Evolutionary conservation across 1,140 invertebrate species (phyloP).

Genomic region (Nixonia krombeini): DNA sequence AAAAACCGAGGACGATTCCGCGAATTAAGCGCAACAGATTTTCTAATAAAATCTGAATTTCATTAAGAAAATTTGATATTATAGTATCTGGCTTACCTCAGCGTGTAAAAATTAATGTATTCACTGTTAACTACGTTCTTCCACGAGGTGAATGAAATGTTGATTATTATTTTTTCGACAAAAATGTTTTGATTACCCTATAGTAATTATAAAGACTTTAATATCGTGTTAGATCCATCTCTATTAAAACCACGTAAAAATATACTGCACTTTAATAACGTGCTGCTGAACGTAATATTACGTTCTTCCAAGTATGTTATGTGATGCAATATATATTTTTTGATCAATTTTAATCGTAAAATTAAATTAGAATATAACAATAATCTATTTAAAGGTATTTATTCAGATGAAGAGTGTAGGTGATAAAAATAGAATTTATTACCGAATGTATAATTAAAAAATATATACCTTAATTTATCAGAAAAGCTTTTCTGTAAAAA

Average conservation of each 20-base stretch:
- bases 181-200: neutral
- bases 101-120: too few species aligned
- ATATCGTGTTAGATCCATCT: neutral
- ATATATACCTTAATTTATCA: too few species aligned
- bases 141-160: neutral
- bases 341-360: too few species aligned
- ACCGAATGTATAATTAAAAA: too few species aligned
- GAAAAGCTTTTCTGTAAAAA: too few species aligned
- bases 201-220: neutral
- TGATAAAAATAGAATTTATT: too few species aligned
- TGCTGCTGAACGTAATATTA: neutral
- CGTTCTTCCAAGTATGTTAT: neutral
- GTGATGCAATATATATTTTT: too few species aligned
- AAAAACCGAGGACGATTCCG: constrained; percentile 59
- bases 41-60: constrained; percentile 62
- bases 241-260: constrained; percentile 1
- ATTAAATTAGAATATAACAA: too few species aligned
- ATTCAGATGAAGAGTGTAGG: too few species aligned
- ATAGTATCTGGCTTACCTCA: neutral
- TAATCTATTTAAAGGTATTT: too few species aligned
- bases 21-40: constrained; percentile 62
- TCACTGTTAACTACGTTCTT: too few species aligned
- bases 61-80: constrained; percentile 39
- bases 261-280: constrained; percentile 2
- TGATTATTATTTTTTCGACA: neutral